Conservation (phyloP, 2,888 invertebrate genomes). For the Chrysina gloriosa region DNA sequence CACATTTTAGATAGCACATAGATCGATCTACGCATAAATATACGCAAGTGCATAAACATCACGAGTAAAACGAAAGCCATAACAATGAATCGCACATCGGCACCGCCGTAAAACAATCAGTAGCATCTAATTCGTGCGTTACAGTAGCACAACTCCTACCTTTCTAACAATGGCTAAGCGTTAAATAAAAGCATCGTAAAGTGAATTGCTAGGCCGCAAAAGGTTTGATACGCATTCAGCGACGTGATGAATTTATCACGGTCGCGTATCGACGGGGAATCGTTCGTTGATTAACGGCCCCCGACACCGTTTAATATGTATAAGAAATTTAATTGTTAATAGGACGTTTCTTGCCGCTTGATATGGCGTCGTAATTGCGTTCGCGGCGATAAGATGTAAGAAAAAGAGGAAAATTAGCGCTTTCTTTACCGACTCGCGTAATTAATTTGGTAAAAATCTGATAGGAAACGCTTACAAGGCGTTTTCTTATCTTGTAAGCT, state of each 20-base stretch:
- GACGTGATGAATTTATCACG: background rate
- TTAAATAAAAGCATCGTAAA: background rate
- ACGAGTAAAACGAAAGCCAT: background rate
- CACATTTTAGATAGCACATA: too few species aligned
- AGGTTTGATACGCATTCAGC: background rate
- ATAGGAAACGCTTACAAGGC: too few species aligned
- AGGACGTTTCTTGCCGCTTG: too few species aligned
- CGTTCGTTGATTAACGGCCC: background rate
- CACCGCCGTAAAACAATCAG: background rate
- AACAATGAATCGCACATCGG: background rate
- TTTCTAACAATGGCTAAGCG: background rate
- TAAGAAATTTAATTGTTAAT: background rate
- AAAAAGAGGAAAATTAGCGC: too few species aligned
- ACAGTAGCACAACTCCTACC: background rate
- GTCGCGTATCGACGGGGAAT: too few species aligned
- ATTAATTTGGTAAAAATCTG: too few species aligned
- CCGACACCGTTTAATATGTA: background rate
- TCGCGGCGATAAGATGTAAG: too few species aligned
- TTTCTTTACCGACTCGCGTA: too few species aligned
- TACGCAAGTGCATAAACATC: too few species aligned
- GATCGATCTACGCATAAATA: too few species aligned
- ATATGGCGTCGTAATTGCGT: too few species aligned
- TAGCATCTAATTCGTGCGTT: background rate
- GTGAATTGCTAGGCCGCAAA: slow-evolving; percentile 2
- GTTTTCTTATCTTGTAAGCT: too few species aligned